phyloP scores from a whole-genome alignment of 2,113 vertebrate species.

The Eretmochelys imbricata region DNA sequence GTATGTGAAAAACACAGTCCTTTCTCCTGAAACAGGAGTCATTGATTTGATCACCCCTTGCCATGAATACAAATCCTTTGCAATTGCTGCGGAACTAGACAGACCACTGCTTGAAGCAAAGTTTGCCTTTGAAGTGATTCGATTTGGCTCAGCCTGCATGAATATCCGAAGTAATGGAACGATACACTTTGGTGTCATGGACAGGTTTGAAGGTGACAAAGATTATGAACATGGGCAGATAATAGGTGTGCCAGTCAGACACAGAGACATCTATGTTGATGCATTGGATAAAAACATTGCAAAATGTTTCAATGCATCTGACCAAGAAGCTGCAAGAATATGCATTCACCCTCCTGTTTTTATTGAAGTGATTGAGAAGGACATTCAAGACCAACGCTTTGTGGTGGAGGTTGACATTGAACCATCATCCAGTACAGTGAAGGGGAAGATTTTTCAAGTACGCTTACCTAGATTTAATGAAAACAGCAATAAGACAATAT shows the following conservation, averaged over 20 bases:
- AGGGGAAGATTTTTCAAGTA: conserved; percentile 72
- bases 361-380: conserved; percentile 78
- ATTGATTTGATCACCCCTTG: conserved; percentile 80
- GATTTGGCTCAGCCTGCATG: conserved; percentile 86
- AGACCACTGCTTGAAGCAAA: conserved; percentile 79
- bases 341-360: conserved; percentile 85
- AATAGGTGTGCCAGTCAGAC: conserved; percentile 74
- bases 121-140: conserved; percentile 82
- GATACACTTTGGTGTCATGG: conserved; percentile 87
- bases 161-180: conserved; percentile 87
- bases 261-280: conserved; percentile 78
- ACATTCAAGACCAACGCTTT: conserved; percentile 74
- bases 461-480: conserved; percentile 81
- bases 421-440: conserved; percentile 74
- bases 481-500: conserved; percentile 69
- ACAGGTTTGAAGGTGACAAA: conserved; percentile 69
- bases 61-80: conserved; percentile 86
- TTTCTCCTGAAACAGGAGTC: conserved; percentile 84
- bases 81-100: conserved; percentile 72
- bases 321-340: conserved; percentile 69
- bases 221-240: conserved; percentile 81
- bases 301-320: conserved; percentile 55
- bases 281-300: conserved; percentile 79
- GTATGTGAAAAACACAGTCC: conserved; percentile 80
- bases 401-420: conserved; percentile 87